These are phyloP conservation scores for Cyanoderma ruficeps DNA, from an alignment of 2,113 vertebrate genomes.

Conservation along the genomic window DNA sequence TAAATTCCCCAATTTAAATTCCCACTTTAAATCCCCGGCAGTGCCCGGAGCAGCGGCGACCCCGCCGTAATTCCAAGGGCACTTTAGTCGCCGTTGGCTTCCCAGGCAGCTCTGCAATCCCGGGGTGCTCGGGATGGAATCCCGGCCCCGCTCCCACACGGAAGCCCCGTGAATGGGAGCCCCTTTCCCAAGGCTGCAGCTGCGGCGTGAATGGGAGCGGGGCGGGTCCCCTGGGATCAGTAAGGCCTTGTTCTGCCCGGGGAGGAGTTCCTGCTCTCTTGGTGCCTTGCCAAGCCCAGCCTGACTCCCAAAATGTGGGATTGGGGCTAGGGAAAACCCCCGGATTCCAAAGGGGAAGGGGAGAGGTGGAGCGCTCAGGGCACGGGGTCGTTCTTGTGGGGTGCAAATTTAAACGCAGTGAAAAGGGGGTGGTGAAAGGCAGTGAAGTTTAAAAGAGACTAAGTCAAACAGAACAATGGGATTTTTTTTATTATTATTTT, in stretches of 20 bases:
- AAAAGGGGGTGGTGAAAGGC: background rate
- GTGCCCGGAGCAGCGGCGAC: background rate
- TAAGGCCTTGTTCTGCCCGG: background rate
- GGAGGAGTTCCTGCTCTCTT: background rate
- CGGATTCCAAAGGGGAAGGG: rapidly evolving
- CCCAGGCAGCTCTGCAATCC: background rate
- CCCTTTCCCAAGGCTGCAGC: conserved; percentile 31
- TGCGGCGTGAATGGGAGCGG: conserved; percentile 22
- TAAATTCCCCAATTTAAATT: too few species aligned
- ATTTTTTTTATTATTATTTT: too few species aligned
- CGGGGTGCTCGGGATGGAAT: background rate
- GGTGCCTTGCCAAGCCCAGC: background rate
- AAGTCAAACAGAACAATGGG: background rate
- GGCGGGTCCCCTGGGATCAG: background rate
- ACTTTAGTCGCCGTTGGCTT: background rate
- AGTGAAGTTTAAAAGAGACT: background rate
- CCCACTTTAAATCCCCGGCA: rapidly evolving
- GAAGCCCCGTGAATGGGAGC: background rate
- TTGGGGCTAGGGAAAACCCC: background rate
- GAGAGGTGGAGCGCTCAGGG: background rate
- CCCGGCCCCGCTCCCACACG: background rate
- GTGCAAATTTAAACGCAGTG: background rate
- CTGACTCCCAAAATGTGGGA: background rate
- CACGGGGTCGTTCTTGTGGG: background rate
- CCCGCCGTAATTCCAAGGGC: rapidly evolving